A percentile compares a stretch with the other conserved stretches of the same genome.
phyloP scores from a whole-genome alignment of 1,140 invertebrate genomes.

The Amphibalanus amphitrite region DNA sequence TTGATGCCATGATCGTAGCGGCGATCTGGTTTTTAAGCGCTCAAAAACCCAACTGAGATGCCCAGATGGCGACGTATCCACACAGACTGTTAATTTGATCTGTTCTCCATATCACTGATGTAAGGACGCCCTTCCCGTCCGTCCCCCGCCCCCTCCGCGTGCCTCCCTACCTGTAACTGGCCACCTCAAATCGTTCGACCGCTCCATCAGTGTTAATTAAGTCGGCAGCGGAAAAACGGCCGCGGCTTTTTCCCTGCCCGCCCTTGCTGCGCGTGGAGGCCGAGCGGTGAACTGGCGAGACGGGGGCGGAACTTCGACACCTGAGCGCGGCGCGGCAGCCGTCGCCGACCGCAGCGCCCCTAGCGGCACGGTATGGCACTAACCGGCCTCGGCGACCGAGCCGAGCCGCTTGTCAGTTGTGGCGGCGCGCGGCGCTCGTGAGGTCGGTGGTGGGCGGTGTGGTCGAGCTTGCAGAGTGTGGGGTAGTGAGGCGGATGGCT shows the following conservation, averaged over 20 bases:
- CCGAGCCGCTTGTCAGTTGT: not conserved
- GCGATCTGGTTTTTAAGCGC: not conserved
- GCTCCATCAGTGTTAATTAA: not conserved
- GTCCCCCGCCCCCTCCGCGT: no score
- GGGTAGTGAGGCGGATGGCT: no score
- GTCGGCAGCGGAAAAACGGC: not conserved
- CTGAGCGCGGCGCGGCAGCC: not conserved
- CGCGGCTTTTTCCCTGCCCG: not conserved
- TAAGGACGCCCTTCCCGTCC: not conserved
- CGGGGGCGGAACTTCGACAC: not conserved
- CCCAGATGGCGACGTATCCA: not conserved
- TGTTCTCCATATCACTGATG: not conserved
- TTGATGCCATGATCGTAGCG: not conserved
- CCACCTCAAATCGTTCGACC: not conserved
- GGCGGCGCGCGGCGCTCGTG: no score
- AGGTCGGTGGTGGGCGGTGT: not conserved
- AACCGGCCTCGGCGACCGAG: no score
- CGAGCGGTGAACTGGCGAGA: no score
- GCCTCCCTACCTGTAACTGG: not conserved
- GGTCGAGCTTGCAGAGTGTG: no score
- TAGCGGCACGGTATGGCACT: not conserved
- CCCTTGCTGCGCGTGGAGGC: no score
- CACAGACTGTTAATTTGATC: not conserved
- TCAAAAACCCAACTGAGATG: not conserved
- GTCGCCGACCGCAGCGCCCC: not conserved